A percentile compares a stretch with the other conserved stretches of the same genome.
Evolutionary conservation across 1,140 invertebrate genomes (phyloP).

Genomic region (Lepidostoma basale): DNA sequence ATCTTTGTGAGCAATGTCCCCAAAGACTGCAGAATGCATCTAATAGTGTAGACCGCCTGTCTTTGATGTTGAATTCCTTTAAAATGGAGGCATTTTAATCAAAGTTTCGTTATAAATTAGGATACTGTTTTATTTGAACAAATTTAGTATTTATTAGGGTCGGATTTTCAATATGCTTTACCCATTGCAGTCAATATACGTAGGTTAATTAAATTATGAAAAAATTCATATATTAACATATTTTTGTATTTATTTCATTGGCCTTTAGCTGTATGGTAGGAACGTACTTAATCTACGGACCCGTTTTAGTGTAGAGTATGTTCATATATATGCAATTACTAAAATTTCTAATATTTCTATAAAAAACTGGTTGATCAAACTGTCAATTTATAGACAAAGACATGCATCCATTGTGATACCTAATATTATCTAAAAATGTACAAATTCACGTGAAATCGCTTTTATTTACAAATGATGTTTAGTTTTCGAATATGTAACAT

Average conservation of each 20-base stretch:
- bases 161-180: constrained; percentile 6
- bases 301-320: background rate
- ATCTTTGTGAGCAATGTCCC: no score
- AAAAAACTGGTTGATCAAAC: background rate
- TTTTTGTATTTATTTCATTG: constrained; percentile 10
- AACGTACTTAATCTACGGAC: constrained; percentile 3
- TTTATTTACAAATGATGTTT: no score
- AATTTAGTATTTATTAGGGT: background rate
- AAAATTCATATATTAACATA: background rate
- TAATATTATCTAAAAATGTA: constrained; percentile 19
- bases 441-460: constrained; percentile 20
- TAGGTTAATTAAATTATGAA: background rate
- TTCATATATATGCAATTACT: constrained; percentile 11
- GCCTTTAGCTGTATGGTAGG: constrained; percentile 8
- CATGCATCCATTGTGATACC: constrained; percentile 20
- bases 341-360: background rate
- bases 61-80: no score
- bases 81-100: no score
- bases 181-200: background rate
- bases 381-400: constrained; percentile 22
- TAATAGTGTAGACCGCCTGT: no score
- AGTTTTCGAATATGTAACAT: no score
- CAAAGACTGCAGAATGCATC: no score
- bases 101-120: no score
- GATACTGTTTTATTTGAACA: no score